Evolutionary conservation across 2,888 invertebrate species (phyloP).

Genomic region (Branchellion lobata): DNA sequence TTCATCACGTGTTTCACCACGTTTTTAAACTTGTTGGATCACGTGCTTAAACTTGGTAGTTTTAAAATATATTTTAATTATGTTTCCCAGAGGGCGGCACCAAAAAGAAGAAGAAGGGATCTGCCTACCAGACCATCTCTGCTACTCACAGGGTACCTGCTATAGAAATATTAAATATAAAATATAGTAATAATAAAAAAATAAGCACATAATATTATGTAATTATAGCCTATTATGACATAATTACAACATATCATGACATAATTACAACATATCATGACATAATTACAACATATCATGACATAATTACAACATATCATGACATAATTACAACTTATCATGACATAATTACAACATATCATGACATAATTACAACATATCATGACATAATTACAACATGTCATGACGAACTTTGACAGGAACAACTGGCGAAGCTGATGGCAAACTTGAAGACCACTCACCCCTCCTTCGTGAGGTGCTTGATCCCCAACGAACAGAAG

Average conservation of each 20-base stretch:
- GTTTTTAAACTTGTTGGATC: too few species aligned
- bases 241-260: too few species aligned
- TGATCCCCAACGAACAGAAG: conserved; percentile 84
- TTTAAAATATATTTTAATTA: neutral
- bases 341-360: neutral
- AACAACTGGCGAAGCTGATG: conserved; percentile 89
- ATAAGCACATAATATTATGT: neutral
- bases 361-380: too few species aligned
- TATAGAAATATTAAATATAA: neutral
- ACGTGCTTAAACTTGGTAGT: neutral
- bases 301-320: neutral
- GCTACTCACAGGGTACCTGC: conserved; percentile 83
- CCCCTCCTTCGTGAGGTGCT: conserved; percentile 99
- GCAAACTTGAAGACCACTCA: conserved; percentile 83
- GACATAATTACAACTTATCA: neutral
- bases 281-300: too few species aligned
- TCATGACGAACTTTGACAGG: too few species aligned
- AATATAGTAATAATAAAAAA: too few species aligned
- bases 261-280: too few species aligned
- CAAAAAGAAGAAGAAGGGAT: conserved; percentile 92
- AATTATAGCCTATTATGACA: neutral
- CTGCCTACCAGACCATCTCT: conserved; percentile 96
- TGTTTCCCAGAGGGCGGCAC: conserved; percentile 55
- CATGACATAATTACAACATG: too few species aligned
- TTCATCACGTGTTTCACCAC: too few species aligned